Conservation (phyloP, 2,888 invertebrate genomes). For the Drosophila barbarae region DNA sequence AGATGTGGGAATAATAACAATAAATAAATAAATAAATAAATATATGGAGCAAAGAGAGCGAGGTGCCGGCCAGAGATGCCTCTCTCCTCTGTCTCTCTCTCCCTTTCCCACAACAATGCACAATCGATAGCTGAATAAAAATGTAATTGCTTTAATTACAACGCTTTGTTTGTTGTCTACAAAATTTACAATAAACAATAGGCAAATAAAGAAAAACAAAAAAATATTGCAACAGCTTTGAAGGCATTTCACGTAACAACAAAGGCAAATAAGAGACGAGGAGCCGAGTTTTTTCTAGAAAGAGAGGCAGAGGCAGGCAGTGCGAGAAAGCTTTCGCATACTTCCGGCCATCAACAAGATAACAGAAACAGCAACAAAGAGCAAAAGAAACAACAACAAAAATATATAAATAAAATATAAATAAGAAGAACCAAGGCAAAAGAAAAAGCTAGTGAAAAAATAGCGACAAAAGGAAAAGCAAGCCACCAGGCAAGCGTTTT, state of each 20-base stretch:
- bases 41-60: slow-evolving; percentile 4
- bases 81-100: neutral
- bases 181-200: slow-evolving; percentile 43
- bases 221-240: slow-evolving; percentile 39
- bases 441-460: slow-evolving; percentile 27
- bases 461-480: slow-evolving; percentile 16
- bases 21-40: slow-evolving; percentile 28
- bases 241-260: slow-evolving; percentile 65
- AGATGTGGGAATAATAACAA: slow-evolving; percentile 15
- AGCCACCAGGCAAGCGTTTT: slow-evolving; percentile 52
- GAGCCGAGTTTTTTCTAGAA: neutral
- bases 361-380: slow-evolving; percentile 46
- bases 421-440: slow-evolving; percentile 11
- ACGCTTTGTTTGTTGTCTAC: slow-evolving; percentile 37
- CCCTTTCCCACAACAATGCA: neutral
- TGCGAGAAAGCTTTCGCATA: slow-evolving; percentile 55
- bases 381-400: neutral
- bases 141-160: slow-evolving; percentile 29
- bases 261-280: slow-evolving; percentile 20
- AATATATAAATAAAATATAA: slow-evolving; percentile 6
- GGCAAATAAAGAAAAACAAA: slow-evolving; percentile 43
- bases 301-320: slow-evolving; percentile 13
- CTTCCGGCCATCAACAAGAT: slow-evolving; percentile 60
- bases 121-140: slow-evolving; percentile 6
- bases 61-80: slow-evolving; percentile 9